These are phyloP conservation scores for Hydropsyche betteni DNA, from an alignment of 2,888 invertebrate genomes.

Conservation along the genomic window DNA sequence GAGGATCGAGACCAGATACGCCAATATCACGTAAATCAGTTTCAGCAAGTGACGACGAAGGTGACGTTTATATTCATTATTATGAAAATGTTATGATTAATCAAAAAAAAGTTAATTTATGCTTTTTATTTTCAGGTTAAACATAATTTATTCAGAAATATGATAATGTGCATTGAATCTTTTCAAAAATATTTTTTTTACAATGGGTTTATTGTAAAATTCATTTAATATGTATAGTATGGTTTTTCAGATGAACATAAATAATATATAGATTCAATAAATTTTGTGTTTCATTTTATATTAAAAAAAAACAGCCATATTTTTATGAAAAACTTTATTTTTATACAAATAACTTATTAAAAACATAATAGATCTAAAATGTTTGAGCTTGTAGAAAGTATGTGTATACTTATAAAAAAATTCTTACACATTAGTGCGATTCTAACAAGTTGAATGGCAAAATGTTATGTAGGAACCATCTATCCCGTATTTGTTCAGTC, in stretches of 20 bases:
- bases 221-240: no score
- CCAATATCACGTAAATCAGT: slow-evolving; percentile 70
- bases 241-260: no score
- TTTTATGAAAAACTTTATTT: no score
- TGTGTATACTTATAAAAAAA: no score
- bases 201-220: no score
- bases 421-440: background rate
- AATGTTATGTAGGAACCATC: slow-evolving; percentile 16
- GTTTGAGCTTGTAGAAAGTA: no score
- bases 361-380: no score
- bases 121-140: slow-evolving; percentile 11
- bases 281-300: background rate
- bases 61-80: slow-evolving; percentile 17
- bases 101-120: background rate
- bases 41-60: slow-evolving; percentile 68
- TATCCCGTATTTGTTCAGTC: slow-evolving; percentile 22
- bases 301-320: background rate
- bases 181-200: no score
- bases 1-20: slow-evolving; percentile 64
- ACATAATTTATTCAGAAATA: no score
- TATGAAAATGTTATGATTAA: background rate
- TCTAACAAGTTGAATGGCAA: slow-evolving; percentile 5
- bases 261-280: no score
- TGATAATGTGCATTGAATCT: no score
- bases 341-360: no score